Evolutionary conservation across 1,140 invertebrate genomes (phyloP), one percentile per base, ranked within the genome.

Genomic region (Pseudomyrmex concolor): DNA sequence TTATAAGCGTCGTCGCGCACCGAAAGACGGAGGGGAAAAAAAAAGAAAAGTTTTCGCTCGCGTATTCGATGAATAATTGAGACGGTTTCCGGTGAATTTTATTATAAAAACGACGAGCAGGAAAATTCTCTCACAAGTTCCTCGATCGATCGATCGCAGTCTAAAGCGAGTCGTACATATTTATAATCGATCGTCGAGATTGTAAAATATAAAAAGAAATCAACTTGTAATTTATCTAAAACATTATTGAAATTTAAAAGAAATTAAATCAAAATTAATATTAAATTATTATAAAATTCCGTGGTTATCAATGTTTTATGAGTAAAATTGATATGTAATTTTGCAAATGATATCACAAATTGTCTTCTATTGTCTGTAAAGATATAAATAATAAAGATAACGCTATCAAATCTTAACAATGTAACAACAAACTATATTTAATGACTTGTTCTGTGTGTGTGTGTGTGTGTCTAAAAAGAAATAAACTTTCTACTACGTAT

Each of bases 21-120:
- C 34, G 70, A 71, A 80, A 71, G 66, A 71, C 45, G 45, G 15
- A 25, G 54, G 17, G 2, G 2, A 25, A 0, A 3, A 3, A 25
- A 3, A 25, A 25, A 70, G 59, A 70, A 43, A 34, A 34, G 34
- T 34, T 34, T 80, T 50, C 43, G 34, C 34, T 34, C 43, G 43
- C 43, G 34, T 59, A 70, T 17, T 59, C 54, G 54, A 80, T 71
- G 76, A 80, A 80, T 80, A 80, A 80, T 71, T 80, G 76, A 80
- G 66, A 80, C 22, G 25, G 63, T 68, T 17, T 43, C 66, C 4
- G 66, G 55, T 25, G 66, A 60, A 80, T 80, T 70, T 54, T 80
- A 80, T 80, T 80, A 34, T 34, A 34, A 80, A 71, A 70, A 80
- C 66, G 54, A 19, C 43, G 34, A 34, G 34, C 9, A n/a, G 19